Base-by-base conservation (phyloP, 2,888 invertebrate species). In the Cistogaster globosa region DNA sequence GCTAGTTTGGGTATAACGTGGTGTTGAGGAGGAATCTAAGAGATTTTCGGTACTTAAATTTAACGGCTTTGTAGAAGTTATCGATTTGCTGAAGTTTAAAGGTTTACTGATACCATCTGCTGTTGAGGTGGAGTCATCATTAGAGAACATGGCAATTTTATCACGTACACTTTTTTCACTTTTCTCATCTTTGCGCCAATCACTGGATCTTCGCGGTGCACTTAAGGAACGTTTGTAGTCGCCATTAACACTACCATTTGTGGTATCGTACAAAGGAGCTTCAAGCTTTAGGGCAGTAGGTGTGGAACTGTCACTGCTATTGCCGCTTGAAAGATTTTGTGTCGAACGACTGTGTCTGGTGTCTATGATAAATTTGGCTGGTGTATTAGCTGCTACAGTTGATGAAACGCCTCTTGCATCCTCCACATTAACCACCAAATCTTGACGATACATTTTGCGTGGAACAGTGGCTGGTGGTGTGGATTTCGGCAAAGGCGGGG, bases 141-240 rank as follows among this genome's bases (percentile, higher is more conserved):
- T 94, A 60, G 97, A 96, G 92, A 97, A 97, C 96, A 97, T 96
- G 80, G 97, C 97, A 89, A 97, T 97, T 93, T 97, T 97, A 90
- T 97, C 97, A 89, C 96, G 95, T 76, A 97, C 97, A 89, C 96
- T 97, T 87, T 95, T 95, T 92, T 96, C 96, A 86, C 96, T 96
- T 90, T 95, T 95, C 88, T 96, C 96, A 92, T 96, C 96, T 92
- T 96, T 96, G 80, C 95, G 93, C 94, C 96, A 93, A 79, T 93
- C 92, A 80, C 92, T 92, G 11, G 91, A 87, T 32, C 92, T 91
- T 8, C 92, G 89, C 6, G 90, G 88, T 45, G 89, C 89, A 80
- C 91, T 91, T 85, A 91, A 88, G 69, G 92, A 90, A 86, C 92
- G 89, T 87, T 91, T 91, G 58, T 91, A 91, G 51, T 92, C 91